Conservation (phyloP, 2,113 vertebrate species). For the Plecotus auritus region DNA sequence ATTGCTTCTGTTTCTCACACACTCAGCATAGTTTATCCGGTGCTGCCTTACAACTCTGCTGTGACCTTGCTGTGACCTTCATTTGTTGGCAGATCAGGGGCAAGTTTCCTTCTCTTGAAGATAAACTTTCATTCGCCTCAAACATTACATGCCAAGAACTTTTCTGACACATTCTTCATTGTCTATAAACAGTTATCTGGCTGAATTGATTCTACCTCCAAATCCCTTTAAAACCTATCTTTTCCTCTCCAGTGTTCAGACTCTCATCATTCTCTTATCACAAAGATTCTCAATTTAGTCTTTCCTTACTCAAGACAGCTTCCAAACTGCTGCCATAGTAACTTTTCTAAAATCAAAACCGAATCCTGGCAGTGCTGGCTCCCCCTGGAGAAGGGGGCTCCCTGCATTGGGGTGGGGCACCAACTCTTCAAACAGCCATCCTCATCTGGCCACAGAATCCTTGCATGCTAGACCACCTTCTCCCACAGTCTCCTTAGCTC, state of each 20-base stretch:
- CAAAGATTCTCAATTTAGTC: not conserved
- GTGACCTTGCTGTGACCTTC: not conserved
- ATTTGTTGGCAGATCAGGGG: not conserved
- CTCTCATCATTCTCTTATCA: not conserved
- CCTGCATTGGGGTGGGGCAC: not conserved
- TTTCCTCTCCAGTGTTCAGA: not conserved
- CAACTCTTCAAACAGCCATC: too few relatives aligned
- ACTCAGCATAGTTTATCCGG: not conserved
- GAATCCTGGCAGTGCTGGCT: not conserved
- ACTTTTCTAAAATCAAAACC: not conserved
- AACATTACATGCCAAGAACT: not conserved
- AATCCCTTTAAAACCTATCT: not conserved
- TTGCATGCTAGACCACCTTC: not conserved
- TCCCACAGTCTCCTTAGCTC: not conserved
- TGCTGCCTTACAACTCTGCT: not conserved
- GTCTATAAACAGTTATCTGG: not conserved
- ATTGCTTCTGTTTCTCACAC: slow-evolving; percentile 6
- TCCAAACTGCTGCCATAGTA: not conserved
- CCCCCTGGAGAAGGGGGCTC: too few relatives aligned
- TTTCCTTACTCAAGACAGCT: not conserved
- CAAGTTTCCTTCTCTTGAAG: not conserved
- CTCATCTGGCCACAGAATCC: not conserved
- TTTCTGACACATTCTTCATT: not conserved
- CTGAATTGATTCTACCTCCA: not conserved
- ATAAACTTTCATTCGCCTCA: not conserved